Conservation (phyloP, 2,888 invertebrate genomes). For the Marronus borbonicus region DNA sequence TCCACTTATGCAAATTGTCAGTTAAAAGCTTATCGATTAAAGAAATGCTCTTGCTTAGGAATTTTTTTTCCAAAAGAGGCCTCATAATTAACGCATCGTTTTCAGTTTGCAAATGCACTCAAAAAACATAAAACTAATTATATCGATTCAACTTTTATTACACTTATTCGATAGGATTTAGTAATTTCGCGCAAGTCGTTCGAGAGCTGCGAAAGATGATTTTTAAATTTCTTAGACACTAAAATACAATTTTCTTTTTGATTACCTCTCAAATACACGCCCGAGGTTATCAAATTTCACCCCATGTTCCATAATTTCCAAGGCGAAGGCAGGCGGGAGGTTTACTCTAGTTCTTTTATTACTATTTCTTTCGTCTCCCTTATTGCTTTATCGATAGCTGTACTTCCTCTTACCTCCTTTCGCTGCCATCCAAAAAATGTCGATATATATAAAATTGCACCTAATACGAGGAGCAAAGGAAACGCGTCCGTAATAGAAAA, state of each 20-base stretch:
- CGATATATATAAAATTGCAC: slow-evolving; percentile 37
- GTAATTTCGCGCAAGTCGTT: too few relatives aligned
- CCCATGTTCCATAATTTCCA: slow-evolving; percentile 53
- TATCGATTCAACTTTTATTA: too few relatives aligned
- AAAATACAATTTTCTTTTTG: slow-evolving; percentile 48
- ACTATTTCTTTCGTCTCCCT: slow-evolving; percentile 1
- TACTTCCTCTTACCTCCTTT: background rate
- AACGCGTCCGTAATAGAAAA: slow-evolving; percentile 22
- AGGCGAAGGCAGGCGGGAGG: slow-evolving; percentile 52
- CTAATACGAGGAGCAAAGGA: slow-evolving; percentile 5
- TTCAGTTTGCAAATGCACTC: too few relatives aligned
- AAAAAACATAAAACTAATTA: too few relatives aligned
- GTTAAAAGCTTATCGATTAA: too few relatives aligned
- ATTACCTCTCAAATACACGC: slow-evolving; percentile 50
- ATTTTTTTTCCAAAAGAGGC: too few relatives aligned
- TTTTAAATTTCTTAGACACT: slow-evolving; percentile 34
- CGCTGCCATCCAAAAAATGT: slow-evolving; percentile 19
- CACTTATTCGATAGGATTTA: too few relatives aligned
- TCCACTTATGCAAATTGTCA: too few relatives aligned
- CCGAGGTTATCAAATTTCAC: slow-evolving; percentile 48
- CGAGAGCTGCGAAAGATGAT: background rate
- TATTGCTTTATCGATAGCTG: slow-evolving; percentile 26
- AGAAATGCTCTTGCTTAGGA: too few relatives aligned
- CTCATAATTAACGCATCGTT: too few relatives aligned
- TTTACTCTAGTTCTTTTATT: slow-evolving; percentile 10